A percentile compares a stretch with the other conserved stretches of the same genome.
Evolutionary conservation across 2,797 vertebrate genomes (phyloP).

Genomic region (Pangasius mekongensis): DNA sequence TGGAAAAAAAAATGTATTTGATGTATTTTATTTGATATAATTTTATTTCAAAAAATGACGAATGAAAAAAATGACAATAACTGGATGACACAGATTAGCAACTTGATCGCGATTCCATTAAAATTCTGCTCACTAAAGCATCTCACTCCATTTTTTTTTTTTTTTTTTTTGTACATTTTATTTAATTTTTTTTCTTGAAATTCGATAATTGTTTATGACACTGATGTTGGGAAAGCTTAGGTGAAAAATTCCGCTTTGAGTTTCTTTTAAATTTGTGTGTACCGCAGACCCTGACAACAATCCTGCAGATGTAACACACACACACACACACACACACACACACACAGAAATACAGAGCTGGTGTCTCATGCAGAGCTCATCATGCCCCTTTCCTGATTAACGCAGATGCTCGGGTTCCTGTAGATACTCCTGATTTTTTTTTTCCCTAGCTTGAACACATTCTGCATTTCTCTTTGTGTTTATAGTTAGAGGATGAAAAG

Average conservation of each 20-base stretch:
- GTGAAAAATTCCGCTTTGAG: background rate
- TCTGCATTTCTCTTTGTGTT: background rate
- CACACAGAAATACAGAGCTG: background rate
- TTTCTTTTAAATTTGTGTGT: background rate
- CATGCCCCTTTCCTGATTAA: background rate
- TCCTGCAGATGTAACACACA: background rate
- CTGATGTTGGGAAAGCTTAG: background rate
- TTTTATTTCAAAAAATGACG: background rate
- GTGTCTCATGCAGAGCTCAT: background rate
- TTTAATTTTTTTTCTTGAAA: background rate
- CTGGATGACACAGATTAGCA: background rate
- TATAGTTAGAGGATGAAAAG: background rate
- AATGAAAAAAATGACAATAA: background rate
- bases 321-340: constrained; percentile 1
- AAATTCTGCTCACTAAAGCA: background rate
- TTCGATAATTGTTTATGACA: background rate
- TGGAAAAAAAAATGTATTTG: background rate
- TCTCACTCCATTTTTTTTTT: too few species aligned
- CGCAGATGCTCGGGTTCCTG: background rate
- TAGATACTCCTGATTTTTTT: background rate
- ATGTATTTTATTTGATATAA: background rate
- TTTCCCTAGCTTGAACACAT: background rate
- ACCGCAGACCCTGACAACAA: background rate
- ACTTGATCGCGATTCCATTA: background rate
- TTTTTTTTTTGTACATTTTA: background rate